These are phyloP conservation scores for Charina bottae DNA, from an alignment of 2,113 vertebrate genomes.

Conservation along the genomic window DNA sequence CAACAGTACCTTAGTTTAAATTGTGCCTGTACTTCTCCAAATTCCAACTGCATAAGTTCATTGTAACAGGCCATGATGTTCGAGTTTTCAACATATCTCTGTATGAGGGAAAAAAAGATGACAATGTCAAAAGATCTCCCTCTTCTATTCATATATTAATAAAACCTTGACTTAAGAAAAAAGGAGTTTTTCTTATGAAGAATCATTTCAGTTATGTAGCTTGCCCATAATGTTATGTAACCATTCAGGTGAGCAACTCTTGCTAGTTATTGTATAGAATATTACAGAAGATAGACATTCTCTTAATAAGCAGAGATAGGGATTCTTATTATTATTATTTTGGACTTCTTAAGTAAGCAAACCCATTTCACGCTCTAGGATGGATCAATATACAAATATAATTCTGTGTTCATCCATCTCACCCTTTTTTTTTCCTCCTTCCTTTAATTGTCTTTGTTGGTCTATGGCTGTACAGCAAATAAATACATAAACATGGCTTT, in stretches of 20 bases:
- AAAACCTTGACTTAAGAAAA: constrained; percentile 14
- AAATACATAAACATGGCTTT: too few relatives aligned
- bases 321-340: not conserved
- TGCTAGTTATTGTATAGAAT: not conserved
- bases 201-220: not conserved
- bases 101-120: constrained; percentile 45
- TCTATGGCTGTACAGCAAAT: too few relatives aligned
- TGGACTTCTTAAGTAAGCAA: not conserved
- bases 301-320: not conserved
- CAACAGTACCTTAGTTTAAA: constrained; percentile 91
- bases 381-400: not conserved
- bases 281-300: not conserved
- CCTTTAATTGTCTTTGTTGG: too few relatives aligned
- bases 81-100: constrained; percentile 94
- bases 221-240: too few relatives aligned
- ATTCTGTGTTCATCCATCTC: too few relatives aligned
- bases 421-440: not conserved
- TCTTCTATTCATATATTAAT: constrained; percentile 7
- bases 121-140: constrained; percentile 53
- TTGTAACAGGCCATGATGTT: constrained; percentile 96
- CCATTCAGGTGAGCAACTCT: not conserved
- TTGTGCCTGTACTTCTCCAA: constrained; percentile 92
- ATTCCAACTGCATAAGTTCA: constrained; percentile 93
- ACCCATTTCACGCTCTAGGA: not conserved
- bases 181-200: not conserved